phyloP scores from a whole-genome alignment of 2,113 vertebrate genomes.

The Telmatochromis sp. region DNA sequence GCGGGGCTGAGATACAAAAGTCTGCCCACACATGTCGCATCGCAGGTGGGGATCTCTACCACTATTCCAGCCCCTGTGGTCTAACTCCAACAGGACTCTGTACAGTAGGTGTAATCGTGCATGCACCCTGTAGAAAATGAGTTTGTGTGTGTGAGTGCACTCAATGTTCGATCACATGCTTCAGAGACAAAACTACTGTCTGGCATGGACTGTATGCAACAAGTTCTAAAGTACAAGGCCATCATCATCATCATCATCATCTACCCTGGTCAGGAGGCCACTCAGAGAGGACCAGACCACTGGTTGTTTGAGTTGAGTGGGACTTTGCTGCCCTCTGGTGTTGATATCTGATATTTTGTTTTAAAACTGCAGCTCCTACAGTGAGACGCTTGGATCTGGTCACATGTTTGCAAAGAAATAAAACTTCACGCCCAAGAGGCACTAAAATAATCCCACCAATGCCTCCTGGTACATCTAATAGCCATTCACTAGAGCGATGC shows the following conservation, averaged over 20 bases:
- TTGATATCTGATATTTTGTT: not conserved
- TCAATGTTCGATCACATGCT: constrained; percentile 36
- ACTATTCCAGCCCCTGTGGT: constrained; percentile 40
- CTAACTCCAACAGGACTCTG: constrained; percentile 48
- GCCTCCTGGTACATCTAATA: not conserved
- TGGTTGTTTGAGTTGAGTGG: not conserved
- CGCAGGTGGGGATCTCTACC: constrained; percentile 8
- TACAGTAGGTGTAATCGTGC: constrained; percentile 58
- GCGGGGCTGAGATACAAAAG: constrained; percentile 8
- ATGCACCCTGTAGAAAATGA: constrained; percentile 43
- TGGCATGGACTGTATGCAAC: constrained; percentile 4
- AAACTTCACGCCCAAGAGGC: constrained; percentile 8
- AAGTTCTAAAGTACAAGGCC: not conserved
- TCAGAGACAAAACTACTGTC: constrained; percentile 22
- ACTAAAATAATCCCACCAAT: not conserved
- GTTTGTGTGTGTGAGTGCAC: constrained; percentile 9
- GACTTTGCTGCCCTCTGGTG: not conserved
- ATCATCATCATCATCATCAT: not conserved
- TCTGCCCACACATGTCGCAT: constrained; percentile 29
- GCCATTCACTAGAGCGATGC: not conserved
- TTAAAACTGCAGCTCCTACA: not conserved
- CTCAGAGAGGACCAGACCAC: not conserved
- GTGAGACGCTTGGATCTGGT: not conserved
- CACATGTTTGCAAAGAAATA: not conserved
- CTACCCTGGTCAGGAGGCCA: not conserved